A percentile compares a stretch with the other conserved stretches of the same genome.
These are phyloP conservation scores for Siniperca knerii DNA, from an alignment of 2,113 vertebrate species.

Conservation along the genomic window DNA sequence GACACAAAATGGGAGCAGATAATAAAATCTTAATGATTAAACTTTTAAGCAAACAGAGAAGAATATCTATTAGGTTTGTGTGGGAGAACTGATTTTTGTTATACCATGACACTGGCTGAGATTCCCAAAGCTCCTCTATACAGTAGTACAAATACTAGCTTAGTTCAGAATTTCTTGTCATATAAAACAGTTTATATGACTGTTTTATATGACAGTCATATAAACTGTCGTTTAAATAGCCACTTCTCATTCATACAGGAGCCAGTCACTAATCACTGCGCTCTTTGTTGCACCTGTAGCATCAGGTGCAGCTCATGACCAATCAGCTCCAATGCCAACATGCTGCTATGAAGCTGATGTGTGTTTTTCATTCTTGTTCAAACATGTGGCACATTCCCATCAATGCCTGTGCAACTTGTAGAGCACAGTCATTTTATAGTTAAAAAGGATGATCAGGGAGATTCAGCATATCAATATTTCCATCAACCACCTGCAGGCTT, in stretches of 20 bases:
- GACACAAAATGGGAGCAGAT: constrained; percentile 22
- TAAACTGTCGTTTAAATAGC: not conserved
- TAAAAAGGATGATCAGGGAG: not conserved
- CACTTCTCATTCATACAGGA: not conserved
- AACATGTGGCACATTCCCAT: not conserved
- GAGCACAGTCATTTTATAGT: not conserved
- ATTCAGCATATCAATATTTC: not conserved
- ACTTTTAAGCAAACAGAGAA: constrained; percentile 30
- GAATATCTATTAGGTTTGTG: constrained; percentile 6
- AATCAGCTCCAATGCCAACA: not conserved
- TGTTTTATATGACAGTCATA: too few relatives aligned
- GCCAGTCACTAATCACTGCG: not conserved
- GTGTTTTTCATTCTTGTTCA: not conserved
- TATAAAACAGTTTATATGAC: not conserved
- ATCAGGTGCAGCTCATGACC: constrained; percentile 2
- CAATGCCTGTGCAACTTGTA: not conserved
- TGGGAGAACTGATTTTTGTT: constrained; percentile 5
- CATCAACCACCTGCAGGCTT: not conserved
- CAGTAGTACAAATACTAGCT: constrained; percentile 15
- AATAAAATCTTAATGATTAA: constrained; percentile 47
- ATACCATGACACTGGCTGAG: not conserved
- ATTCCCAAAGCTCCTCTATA: constrained; percentile 20
- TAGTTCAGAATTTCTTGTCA: not conserved
- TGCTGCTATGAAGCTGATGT: not conserved
- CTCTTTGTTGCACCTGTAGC: constrained; percentile 1